Evolutionary conservation across 2,113 vertebrate genomes (phyloP).

Genomic region (Tupaia tana): DNA sequence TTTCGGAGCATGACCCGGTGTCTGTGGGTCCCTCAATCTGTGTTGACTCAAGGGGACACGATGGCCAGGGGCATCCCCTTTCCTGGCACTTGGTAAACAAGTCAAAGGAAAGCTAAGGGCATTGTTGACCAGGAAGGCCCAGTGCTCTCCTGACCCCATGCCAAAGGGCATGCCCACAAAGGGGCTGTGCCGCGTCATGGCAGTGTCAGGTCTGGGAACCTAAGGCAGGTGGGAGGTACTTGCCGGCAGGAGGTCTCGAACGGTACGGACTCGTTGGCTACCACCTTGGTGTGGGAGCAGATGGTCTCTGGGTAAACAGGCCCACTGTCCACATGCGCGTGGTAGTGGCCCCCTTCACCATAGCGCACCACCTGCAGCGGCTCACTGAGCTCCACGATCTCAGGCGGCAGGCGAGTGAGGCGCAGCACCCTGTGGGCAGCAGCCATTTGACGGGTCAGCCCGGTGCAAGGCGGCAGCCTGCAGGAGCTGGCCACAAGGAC

Average conservation of each 20-base stretch:
- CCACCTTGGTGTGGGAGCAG: constrained; percentile 95
- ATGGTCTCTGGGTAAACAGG: constrained; percentile 91
- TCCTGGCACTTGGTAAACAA: background rate
- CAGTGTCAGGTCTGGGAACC: background rate
- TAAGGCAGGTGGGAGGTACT: constrained; percentile 61
- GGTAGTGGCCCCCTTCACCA: constrained; percentile 94
- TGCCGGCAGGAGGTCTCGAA: constrained; percentile 96
- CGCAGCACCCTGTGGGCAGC: constrained; percentile 89
- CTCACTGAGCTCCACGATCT: constrained; percentile 95
- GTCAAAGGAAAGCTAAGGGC: background rate
- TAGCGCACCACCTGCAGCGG: constrained; percentile 96
- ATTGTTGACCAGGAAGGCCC: background rate
- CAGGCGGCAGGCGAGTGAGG: constrained; percentile 92
- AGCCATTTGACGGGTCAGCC: background rate
- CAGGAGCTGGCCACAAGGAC: background rate
- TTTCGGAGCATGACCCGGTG: background rate
- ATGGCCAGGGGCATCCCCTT: background rate
- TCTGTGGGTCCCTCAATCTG: background rate
- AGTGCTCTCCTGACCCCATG: background rate
- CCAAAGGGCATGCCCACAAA: background rate
- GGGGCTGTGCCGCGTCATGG: background rate
- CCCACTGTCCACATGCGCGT: constrained; percentile 96
- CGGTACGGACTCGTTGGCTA: constrained; percentile 90
- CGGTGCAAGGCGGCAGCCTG: background rate
- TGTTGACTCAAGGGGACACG: background rate